These are phyloP conservation scores for Syngnathus rostellatus DNA, from an alignment of 2,797 vertebrate genomes.

Conservation along the genomic window DNA sequence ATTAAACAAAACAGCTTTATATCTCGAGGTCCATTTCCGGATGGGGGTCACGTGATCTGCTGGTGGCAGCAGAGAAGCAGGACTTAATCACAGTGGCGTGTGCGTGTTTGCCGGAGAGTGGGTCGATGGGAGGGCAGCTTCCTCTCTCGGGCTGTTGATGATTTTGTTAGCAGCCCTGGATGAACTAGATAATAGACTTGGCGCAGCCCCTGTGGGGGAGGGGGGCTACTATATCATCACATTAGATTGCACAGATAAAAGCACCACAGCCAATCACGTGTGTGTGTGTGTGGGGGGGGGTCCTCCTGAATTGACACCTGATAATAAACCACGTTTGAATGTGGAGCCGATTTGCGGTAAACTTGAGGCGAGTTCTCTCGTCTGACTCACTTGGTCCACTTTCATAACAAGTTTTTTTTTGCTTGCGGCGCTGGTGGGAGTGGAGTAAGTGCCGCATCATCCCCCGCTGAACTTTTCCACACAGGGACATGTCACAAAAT, in stretches of 20 bases:
- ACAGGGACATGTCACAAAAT: not conserved
- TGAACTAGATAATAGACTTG: conserved; percentile 68
- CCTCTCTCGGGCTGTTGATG: conserved; percentile 41
- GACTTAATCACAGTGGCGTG: conserved; percentile 47
- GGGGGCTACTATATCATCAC: conserved; percentile 32
- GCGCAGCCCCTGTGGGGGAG: conserved; percentile 36
- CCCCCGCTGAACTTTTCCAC: conserved; percentile 3
- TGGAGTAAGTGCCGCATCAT: conserved; percentile 3
- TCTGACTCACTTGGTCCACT: conserved; percentile 1
- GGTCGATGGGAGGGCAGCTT: conserved; percentile 26
- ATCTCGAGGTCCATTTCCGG: conserved; percentile 46
- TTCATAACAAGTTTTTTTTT: not conserved
- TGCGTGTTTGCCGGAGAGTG: conserved; percentile 10
- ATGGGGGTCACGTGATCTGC: conserved; percentile 60
- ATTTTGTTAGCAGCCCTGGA: conserved; percentile 52
- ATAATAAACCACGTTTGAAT: conserved; percentile 22
- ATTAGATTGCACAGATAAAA: conserved; percentile 64
- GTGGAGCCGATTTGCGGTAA: not conserved
- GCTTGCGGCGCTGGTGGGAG: conserved; percentile 3
- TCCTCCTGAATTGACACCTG: conserved; percentile 32
- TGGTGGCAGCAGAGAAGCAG: conserved; percentile 50
- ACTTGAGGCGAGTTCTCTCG: conserved; percentile 1
- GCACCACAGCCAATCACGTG: conserved; percentile 45
- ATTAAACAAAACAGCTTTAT: conserved; percentile 51
- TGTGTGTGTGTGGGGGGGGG: conserved; percentile 32